phyloP scores from a whole-genome alignment of 2,888 invertebrate genomes.

The Mythimna vitellina region DNA sequence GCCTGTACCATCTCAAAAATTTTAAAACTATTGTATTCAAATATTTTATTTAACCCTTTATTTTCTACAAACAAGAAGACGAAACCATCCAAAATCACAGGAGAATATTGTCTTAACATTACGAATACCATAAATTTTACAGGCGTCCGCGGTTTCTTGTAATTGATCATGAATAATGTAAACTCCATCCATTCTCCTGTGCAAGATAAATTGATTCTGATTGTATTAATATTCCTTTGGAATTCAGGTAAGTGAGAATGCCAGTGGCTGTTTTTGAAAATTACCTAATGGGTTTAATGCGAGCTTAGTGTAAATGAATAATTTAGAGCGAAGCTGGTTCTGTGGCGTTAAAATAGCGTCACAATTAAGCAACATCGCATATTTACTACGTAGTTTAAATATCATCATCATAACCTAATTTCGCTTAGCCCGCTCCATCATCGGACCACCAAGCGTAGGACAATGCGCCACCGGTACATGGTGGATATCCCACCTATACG shows the following conservation, averaged over 20 bases:
- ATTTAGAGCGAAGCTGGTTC: not conserved
- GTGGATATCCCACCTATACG: too few species aligned
- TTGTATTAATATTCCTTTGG: conserved; percentile 69
- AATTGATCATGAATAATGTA: conserved; percentile 76
- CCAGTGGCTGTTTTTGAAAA: conserved; percentile 41
- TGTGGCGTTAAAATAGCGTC: too few species aligned
- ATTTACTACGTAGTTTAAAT: too few species aligned
- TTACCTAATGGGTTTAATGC: conserved; percentile 34
- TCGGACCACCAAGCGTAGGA: too few species aligned
- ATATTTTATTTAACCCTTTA: not conserved
- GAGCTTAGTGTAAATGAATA: not conserved
- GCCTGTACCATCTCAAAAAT: not conserved
- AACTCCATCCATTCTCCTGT: conserved; percentile 63
- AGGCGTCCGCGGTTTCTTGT: conserved; percentile 68
- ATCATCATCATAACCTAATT: too few species aligned
- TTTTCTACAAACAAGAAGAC: conserved; percentile 20
- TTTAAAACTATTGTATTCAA: not conserved
- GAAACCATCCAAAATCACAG: conserved; percentile 34
- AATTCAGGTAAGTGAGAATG: conserved; percentile 57
- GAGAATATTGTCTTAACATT: conserved; percentile 55
- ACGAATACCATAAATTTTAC: conserved; percentile 67
- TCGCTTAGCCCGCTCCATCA: too few species aligned
- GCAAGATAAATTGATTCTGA: conserved; percentile 72
- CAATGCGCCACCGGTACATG: too few species aligned
- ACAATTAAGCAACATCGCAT: too few species aligned